Conservation (phyloP, 2,113 vertebrate species). For the cattle (Bos taurus) region DNA sequence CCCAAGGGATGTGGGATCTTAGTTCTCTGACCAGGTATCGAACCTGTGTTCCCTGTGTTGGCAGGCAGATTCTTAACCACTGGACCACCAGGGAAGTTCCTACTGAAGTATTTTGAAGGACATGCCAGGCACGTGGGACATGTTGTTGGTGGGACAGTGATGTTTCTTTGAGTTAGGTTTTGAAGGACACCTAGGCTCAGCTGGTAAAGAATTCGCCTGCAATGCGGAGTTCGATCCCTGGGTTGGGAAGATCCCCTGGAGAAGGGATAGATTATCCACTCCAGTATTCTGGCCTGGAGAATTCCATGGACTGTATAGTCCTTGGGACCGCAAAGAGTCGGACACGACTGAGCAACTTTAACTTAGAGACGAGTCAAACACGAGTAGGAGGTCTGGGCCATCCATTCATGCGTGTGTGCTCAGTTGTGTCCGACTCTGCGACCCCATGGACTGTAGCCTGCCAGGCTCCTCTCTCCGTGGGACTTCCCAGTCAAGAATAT, state of each 20-base stretch:
- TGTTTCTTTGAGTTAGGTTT: not conserved
- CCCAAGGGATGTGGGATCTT: not conserved
- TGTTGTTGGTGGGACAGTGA: not conserved
- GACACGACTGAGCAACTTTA: not conserved
- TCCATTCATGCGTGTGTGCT: not conserved
- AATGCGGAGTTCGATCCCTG: not conserved
- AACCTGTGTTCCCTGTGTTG: not conserved
- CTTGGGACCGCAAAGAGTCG: accelerated
- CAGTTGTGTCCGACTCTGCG: not conserved
- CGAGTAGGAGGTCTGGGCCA: not conserved
- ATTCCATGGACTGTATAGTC: not conserved
- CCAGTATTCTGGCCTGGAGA: not conserved
- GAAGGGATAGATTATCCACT: not conserved
- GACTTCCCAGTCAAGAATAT: not conserved
- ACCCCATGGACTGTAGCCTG: not conserved
- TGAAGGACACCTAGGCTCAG: not conserved
- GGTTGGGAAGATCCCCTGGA: not conserved
- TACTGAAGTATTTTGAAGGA: not conserved
- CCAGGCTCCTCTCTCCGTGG: not conserved
- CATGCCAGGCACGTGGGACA: not conserved
- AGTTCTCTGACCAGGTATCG: not conserved
- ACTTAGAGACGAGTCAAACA: not conserved
- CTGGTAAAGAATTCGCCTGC: not conserved
- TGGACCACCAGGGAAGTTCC: not conserved
- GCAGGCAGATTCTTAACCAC: not conserved